These are phyloP conservation scores for Mohoua ochrocephala DNA, from an alignment of 2,113 vertebrate species.

Conservation along the genomic window DNA sequence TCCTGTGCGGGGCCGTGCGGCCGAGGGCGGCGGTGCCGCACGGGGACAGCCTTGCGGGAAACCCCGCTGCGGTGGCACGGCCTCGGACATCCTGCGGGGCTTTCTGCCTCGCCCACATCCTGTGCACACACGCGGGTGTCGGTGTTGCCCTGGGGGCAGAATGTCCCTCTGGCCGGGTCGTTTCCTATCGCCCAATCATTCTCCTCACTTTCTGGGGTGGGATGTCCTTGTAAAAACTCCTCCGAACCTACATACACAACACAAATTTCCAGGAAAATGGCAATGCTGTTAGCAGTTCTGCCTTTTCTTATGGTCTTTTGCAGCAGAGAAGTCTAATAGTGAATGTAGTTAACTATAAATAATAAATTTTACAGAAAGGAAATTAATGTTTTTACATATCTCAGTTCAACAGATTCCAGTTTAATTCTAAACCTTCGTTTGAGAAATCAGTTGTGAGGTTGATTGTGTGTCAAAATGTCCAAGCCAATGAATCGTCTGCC, in stretches of 20 bases:
- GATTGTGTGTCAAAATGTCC: neutral
- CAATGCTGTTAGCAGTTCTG: neutral
- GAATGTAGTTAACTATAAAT: neutral
- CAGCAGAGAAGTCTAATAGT: neutral
- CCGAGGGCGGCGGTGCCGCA: neutral
- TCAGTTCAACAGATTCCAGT: neutral
- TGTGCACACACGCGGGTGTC: accelerated
- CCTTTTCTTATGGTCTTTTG: neutral
- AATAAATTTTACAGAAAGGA: neutral
- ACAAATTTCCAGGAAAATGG: neutral
- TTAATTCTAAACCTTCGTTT: neutral
- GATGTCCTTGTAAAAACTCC: neutral
- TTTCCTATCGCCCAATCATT: neutral
- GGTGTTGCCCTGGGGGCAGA: neutral
- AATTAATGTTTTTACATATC: neutral
- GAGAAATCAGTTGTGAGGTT: neutral
- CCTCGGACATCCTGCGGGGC: accelerated
- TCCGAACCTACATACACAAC: neutral
- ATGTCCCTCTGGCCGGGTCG: accelerated
- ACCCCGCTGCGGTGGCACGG: accelerated
- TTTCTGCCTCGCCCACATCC: neutral
- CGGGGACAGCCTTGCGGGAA: accelerated
- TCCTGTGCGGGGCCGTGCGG: neutral
- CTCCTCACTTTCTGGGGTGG: neutral
- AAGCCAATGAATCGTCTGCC: neutral